Base-by-base conservation (phyloP, 1,140 invertebrate species). In the Ostrea denselamellosa region DNA sequence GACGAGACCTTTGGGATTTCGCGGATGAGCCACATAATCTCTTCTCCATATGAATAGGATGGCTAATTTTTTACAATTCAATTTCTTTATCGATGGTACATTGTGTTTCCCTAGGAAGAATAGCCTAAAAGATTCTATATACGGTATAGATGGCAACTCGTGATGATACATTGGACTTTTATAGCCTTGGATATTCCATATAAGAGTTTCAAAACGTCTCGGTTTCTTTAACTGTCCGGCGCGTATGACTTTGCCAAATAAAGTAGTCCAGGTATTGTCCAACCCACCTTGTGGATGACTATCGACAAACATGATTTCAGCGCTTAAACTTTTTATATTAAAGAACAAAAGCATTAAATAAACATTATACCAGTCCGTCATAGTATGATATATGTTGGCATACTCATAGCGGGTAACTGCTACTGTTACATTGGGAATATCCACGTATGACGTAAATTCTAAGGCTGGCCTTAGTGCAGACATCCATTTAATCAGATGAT, bases 361-460 rank as follows among this genome's bases (percentile, higher is more conserved):
- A 17, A 88, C 91, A 86, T 93, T 93, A 89, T 93, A 93, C 56
- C 90, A 92, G 86, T 93, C 93, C 0, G 92, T 92, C 85, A 93
- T 91, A 17, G 92, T 90, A 82, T 93, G 92, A 86, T 92, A 93
- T 12, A 93, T 62, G 89, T 93, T 93, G 83, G 91, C 93, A 89
- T 93, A 93, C 86, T 93, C 92, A 82, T 93, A 92, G 17, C 93
- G 71, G 2, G 87, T 51, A 7, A 91, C 87, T 44, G 89, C 90
- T 17, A 91, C 58, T 10, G 92, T 92, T 22, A 90, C 54, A 62
- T 82, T 81, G 44, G 52, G 44, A 87, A 85, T 25, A 12, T 58
- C n/a, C 8, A 22, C 53, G 12, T 0, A n/a, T 65, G 8, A 44
- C 51, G 62, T 53, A 54, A 17, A 87, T 71, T 54, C 34, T 58